These are phyloP conservation scores for Triplophysa siluroides DNA, from an alignment of 2,113 vertebrate genomes.

Conservation along the genomic window DNA sequence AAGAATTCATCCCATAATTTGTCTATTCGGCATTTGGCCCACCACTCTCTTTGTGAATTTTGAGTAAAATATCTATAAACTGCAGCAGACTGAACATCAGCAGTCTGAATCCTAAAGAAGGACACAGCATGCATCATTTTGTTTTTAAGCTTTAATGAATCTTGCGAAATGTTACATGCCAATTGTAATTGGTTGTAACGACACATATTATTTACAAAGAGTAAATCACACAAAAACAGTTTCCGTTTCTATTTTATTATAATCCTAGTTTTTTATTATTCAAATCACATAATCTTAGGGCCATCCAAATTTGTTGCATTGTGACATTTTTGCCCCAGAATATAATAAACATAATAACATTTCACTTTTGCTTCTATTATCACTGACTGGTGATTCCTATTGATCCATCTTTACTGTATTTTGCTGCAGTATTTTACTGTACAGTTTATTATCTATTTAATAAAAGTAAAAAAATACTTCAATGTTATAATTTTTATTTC, in stretches of 20 bases:
- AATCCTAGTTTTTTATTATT: too few relatives aligned
- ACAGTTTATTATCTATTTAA: too few relatives aligned
- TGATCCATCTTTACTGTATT: too few relatives aligned
- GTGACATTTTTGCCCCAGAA: background rate
- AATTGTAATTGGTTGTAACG: slow-evolving; percentile 23
- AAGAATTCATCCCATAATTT: slow-evolving; percentile 5
- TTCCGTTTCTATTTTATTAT: background rate
- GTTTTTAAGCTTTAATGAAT: slow-evolving; percentile 28
- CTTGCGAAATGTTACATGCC: slow-evolving; percentile 5
- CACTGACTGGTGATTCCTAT: background rate
- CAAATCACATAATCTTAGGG: too few relatives aligned
- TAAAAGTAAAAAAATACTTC: too few relatives aligned
- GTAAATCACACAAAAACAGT: background rate
- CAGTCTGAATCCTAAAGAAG: background rate
- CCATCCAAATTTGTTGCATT: background rate
- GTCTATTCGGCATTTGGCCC: background rate
- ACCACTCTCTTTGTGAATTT: too few relatives aligned
- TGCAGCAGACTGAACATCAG: too few relatives aligned
- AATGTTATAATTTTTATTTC: too few relatives aligned
- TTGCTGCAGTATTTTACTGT: background rate
- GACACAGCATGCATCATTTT: background rate
- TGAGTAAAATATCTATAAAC: too few relatives aligned
- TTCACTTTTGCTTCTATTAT: too few relatives aligned
- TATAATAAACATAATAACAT: too few relatives aligned
- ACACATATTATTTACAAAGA: slow-evolving; percentile 50